Conservation (phyloP, 2,797 vertebrate genomes). For the Xerus rutilus region DNA sequence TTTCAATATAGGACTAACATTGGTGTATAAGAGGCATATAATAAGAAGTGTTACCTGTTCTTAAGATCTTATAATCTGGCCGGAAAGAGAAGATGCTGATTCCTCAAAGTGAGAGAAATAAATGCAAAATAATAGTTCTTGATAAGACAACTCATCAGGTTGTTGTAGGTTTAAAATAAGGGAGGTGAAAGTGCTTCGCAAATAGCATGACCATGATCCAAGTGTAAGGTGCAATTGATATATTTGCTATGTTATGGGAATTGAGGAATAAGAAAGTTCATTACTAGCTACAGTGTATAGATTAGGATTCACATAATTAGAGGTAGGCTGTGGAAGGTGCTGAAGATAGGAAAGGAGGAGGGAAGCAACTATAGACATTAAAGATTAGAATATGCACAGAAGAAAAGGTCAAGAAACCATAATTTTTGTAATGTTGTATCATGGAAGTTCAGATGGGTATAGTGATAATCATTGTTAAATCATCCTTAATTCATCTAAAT, state of each 20-base stretch:
- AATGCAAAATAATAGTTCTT: neutral
- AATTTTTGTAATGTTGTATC: neutral
- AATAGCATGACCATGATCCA: neutral
- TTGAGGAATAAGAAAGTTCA: neutral
- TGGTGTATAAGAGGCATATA: neutral
- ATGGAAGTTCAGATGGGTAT: neutral
- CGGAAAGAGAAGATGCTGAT: neutral
- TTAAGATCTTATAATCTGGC: neutral
- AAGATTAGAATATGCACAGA: neutral
- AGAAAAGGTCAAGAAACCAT: neutral
- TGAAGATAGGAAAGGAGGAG: neutral
- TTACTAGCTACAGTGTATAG: neutral
- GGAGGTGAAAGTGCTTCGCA: neutral
- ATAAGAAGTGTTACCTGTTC: neutral
- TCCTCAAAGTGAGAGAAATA: neutral
- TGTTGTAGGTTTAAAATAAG: conserved; percentile 13
- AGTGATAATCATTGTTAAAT: neutral
- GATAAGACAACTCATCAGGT: conserved; percentile 24
- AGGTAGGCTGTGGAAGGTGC: neutral
- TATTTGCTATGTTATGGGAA: neutral
- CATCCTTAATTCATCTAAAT: neutral
- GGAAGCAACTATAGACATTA: neutral
- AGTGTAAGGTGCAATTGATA: neutral
- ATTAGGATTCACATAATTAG: neutral
- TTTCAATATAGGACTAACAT: conserved; percentile 20